Evolutionary conservation across 2,888 invertebrate genomes (phyloP).

Genomic region (Ichneumon xanthorius): DNA sequence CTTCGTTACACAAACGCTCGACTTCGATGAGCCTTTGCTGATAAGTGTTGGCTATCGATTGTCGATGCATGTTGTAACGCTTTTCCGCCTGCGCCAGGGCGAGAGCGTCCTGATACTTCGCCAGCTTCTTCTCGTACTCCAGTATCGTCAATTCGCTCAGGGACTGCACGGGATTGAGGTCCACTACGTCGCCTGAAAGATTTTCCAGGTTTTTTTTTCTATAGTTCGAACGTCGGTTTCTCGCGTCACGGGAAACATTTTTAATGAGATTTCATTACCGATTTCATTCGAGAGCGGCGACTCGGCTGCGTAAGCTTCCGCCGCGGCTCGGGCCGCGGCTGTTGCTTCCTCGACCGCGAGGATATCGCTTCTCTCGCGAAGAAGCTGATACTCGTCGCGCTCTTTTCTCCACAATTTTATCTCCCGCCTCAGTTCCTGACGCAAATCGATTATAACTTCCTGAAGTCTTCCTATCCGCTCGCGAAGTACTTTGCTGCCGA

Average conservation of each 20-base stretch:
- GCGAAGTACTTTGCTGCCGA: conserved; percentile 72
- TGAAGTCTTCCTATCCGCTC: conserved; percentile 78
- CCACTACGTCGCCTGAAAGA: conserved; percentile 66
- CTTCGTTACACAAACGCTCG: conserved; percentile 84
- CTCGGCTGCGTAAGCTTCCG: conserved; percentile 76
- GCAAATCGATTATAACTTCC: conserved; percentile 77
- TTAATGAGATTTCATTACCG: conserved; percentile 56
- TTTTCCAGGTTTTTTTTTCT: not conserved
- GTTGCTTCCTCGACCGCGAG: conserved; percentile 75
- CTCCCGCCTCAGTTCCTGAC: conserved; percentile 79
- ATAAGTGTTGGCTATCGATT: conserved; percentile 82
- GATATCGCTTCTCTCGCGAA: conserved; percentile 71
- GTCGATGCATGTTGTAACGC: conserved; percentile 79
- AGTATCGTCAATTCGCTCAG: conserved; percentile 74
- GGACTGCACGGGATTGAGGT: conserved; percentile 72
- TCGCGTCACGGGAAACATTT: not conserved
- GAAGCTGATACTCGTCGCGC: conserved; percentile 76
- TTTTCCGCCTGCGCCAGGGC: conserved; percentile 80
- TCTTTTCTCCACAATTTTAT: conserved; percentile 81
- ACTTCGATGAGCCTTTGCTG: conserved; percentile 83
- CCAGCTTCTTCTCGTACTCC: conserved; percentile 80
- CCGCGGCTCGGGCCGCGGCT: conserved; percentile 77
- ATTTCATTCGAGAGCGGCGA: conserved; percentile 74
- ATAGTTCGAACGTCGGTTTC: not conserved
- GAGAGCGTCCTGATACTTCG: conserved; percentile 79